These are phyloP conservation scores for Oceanodroma tethys DNA, from an alignment of 2,113 vertebrate species.

Conservation along the genomic window DNA sequence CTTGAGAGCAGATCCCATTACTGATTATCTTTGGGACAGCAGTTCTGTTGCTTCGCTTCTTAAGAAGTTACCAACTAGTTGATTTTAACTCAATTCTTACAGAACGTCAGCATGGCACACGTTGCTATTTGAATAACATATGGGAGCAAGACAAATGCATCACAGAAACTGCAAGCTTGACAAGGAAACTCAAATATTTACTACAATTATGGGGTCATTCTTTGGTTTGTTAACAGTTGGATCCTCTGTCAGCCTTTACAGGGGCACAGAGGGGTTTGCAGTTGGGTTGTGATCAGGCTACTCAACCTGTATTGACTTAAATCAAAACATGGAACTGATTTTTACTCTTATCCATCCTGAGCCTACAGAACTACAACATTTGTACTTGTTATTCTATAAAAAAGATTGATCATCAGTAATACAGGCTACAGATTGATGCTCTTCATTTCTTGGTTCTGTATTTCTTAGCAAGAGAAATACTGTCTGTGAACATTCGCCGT, in stretches of 20 bases:
- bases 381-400: no score
- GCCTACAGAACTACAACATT: neutral
- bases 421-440: neutral
- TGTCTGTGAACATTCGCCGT: neutral
- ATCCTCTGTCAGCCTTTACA: neutral
- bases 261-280: neutral
- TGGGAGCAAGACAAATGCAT: neutral
- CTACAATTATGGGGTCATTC: neutral
- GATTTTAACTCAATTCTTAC: neutral
- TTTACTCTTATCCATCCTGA: neutral
- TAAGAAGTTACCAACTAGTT: neutral
- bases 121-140: neutral
- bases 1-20: neutral
- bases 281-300: accelerated
- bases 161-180: neutral
- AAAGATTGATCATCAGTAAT: no score
- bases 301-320: neutral
- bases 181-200: neutral
- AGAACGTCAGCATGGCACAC: no score
- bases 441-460: neutral
- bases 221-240: neutral
- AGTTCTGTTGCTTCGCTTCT: neutral
- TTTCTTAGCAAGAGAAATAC: neutral
- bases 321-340: neutral
- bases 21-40: neutral